phyloP scores from a whole-genome alignment of 2,888 invertebrate genomes.

The Baccha elongata region DNA sequence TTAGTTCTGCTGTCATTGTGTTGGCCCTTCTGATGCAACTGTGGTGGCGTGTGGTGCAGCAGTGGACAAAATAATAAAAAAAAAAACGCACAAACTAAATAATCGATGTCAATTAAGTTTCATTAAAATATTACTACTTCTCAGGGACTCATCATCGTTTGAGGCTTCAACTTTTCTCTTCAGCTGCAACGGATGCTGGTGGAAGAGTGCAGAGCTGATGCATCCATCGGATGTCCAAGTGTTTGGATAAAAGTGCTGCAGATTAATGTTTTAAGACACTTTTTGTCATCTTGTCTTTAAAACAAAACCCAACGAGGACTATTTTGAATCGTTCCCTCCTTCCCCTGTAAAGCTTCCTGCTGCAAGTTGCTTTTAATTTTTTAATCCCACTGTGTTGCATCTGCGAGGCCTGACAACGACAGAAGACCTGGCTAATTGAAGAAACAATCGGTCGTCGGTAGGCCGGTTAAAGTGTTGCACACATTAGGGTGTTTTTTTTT shows the following conservation, averaged over 20 bases:
- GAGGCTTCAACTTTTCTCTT: not conserved
- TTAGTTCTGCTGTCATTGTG: slow-evolving; percentile 55
- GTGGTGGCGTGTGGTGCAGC: slow-evolving; percentile 2
- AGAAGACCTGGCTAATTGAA: slow-evolving; percentile 46
- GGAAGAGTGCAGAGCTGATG: slow-evolving; percentile 2
- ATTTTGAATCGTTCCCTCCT: slow-evolving; percentile 36
- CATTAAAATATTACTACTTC: slow-evolving; percentile 71
- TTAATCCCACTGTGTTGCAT: slow-evolving; percentile 31
- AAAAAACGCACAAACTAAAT: slow-evolving; percentile 59
- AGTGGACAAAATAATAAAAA: slow-evolving; percentile 30
- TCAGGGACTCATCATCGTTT: slow-evolving; percentile 50
- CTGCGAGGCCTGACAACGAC: not conserved
- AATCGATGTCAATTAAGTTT: slow-evolving; percentile 73
- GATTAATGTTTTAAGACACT: slow-evolving; percentile 65
- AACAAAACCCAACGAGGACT: slow-evolving; percentile 46
- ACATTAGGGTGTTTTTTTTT: not conserved
- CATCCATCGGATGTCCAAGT: slow-evolving; percentile 27
- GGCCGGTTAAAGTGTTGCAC: slow-evolving; percentile 5
- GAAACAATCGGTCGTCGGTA: slow-evolving; percentile 1
- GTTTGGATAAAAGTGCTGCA: slow-evolving; percentile 49
- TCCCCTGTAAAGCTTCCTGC: slow-evolving; percentile 17
- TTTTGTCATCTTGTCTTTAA: slow-evolving; percentile 37
- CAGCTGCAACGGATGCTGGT: slow-evolving; percentile 46
- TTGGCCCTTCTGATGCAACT: not conserved
- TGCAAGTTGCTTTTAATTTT: slow-evolving; percentile 34